Evolutionary conservation across 2,888 invertebrate species (phyloP), one percentile per base, ranked within the genome.

Genomic region (Ectobius pallidus): DNA sequence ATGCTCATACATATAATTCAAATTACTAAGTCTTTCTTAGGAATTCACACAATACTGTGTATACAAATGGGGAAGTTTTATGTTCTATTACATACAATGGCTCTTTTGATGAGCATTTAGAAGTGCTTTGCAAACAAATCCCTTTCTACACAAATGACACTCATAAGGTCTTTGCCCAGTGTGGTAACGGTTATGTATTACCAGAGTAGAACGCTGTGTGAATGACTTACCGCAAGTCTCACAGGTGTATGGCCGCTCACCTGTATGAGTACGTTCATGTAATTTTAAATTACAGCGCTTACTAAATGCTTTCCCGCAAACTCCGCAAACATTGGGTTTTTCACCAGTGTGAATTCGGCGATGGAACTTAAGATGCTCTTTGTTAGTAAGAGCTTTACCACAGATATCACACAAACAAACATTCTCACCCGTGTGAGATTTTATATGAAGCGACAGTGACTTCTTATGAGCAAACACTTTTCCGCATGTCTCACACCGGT

Each of bases 291-390:
- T 84, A 71, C 83, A 83, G 1, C 83, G 82, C 52, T 83, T 84
- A 20, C 83, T 83, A 77, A 85, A 86, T 16, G 81, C 83, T 76
- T 85, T 85, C 42, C 84, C 85, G 76, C 85, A 85, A 4, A 82
- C 81, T 72, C 83, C 82, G 75, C 85, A 85, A 0, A 83, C 83
- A 73, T 84, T 84, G 0, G 88, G 88, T 76, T 87, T 87, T 73
- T 87, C 87, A 0, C 87, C 87, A 0, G 85, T 86, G 75, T 88
- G 88, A 61, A 85, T 85, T 22, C 85, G 80, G 52, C 85, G 83
- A 75, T 89, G 88, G 30, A 85, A 83, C 72, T 85, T 86, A 58
- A 89, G 78, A 71, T 87, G 88, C 75, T 85, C 86, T 32, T 81
- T 82, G 69, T 83, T 86, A 0, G 85, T 83, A 18, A 89, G 79